phyloP scores from a whole-genome alignment of 2,113 vertebrate genomes.

The Hydropotes inermis region DNA sequence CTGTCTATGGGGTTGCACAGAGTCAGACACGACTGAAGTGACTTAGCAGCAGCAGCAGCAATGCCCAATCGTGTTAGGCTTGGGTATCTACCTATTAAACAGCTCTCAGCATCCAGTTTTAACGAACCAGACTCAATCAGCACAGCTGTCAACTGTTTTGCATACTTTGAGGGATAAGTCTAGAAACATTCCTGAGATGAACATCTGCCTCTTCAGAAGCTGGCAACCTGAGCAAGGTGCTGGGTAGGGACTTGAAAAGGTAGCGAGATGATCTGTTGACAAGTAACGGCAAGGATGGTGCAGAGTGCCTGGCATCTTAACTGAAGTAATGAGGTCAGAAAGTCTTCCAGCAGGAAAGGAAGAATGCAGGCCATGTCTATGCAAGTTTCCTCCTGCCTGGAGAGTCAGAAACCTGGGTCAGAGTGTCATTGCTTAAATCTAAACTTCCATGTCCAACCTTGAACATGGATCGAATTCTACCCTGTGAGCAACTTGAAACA shows the following conservation, averaged over 20 bases:
- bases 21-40: too few species aligned
- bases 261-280: background rate
- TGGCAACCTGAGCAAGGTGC: background rate
- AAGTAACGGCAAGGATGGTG: background rate
- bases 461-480: background rate
- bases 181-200: background rate
- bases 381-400: slow-evolving; percentile 14
- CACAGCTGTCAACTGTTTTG: background rate
- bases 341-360: slow-evolving; percentile 5
- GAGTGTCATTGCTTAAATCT: background rate
- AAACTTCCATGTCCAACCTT: background rate
- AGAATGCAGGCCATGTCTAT: background rate
- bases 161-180: background rate
- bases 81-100: background rate
- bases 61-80: background rate
- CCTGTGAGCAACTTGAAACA: background rate
- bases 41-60: background rate
- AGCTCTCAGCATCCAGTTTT: background rate
- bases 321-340: background rate
- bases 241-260: background rate
- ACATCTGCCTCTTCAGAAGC: background rate
- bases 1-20: too few species aligned
- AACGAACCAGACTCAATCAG: background rate
- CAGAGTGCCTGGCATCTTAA: background rate
- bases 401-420: background rate